Conservation (phyloP, 1,140 invertebrate genomes). For the Sesamia nonagrioides region DNA sequence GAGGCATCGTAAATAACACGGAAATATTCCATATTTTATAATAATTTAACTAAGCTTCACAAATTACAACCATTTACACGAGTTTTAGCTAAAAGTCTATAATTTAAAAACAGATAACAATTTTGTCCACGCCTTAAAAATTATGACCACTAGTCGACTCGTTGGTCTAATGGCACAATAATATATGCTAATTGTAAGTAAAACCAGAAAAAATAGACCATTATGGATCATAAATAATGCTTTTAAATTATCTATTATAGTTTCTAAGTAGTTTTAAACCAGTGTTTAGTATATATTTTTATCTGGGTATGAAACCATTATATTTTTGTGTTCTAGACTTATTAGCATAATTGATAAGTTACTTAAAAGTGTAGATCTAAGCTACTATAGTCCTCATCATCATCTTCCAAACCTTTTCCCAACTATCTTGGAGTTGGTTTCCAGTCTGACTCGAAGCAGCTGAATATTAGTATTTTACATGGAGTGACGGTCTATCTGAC, state of each 20-base stretch:
- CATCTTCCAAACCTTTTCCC: too few species aligned
- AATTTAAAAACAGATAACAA: slow-evolving; percentile 47
- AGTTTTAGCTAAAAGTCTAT: neutral
- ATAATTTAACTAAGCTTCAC: neutral
- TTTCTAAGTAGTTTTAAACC: neutral
- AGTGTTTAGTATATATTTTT: neutral
- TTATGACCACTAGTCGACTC: slow-evolving; percentile 28
- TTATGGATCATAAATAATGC: slow-evolving; percentile 71
- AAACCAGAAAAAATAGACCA: slow-evolving; percentile 56
- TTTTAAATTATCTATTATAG: slow-evolving; percentile 39
- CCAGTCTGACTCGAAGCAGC: too few species aligned
- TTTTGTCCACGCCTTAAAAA: slow-evolving; percentile 55
- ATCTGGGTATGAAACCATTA: neutral
- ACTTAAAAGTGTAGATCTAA: too few species aligned
- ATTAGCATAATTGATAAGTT: neutral
- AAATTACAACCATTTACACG: slow-evolving; percentile 14
- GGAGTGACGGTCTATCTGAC: too few species aligned
- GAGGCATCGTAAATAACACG: neutral
- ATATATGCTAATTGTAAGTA: slow-evolving; percentile 71
- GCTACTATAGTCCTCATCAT: too few species aligned
- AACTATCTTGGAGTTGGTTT: too few species aligned
- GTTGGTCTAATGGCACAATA: slow-evolving; percentile 65
- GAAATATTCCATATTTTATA: neutral
- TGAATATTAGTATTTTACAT: too few species aligned
- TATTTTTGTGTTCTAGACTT: neutral